Percentiles rank a stretch among this genome's conserved stretches.
Conservation (phyloP, 2,888 invertebrate genomes). For the Sclerodermus sp. region DNA sequence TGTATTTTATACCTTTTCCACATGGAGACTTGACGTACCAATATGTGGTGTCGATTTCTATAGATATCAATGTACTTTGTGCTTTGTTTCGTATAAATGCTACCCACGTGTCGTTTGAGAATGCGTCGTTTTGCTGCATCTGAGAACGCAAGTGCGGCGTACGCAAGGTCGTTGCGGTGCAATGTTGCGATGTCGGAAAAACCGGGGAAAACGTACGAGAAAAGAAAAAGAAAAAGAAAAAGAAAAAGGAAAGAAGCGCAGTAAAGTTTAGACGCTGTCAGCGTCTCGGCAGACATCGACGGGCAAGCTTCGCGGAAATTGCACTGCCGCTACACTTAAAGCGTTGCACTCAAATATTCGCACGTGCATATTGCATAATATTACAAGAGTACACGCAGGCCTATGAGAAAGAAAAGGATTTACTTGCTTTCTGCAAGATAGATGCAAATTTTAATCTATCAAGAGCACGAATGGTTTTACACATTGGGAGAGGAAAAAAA, state of each 20-base stretch:
- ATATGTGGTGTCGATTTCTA: conserved; percentile 27
- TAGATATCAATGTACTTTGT: neutral
- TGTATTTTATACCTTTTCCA: conserved; percentile 64
- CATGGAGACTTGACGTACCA: conserved; percentile 44
- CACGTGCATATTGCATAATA: conserved; percentile 10
- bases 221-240: too few relatives aligned
- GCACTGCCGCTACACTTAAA: neutral
- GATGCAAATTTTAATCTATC: too few relatives aligned
- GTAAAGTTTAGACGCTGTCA: too few relatives aligned
- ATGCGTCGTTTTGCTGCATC: conserved; percentile 25
- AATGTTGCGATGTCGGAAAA: neutral
- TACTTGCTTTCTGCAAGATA: too few relatives aligned
- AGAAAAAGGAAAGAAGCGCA: too few relatives aligned
- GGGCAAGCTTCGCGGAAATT: neutral
- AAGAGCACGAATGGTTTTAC: too few relatives aligned
- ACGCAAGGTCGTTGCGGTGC: neutral
- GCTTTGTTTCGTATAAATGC: too few relatives aligned
- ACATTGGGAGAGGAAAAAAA: too few relatives aligned
- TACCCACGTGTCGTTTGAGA: conserved; percentile 13
- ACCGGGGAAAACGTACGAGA: too few relatives aligned
- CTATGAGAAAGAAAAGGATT: too few relatives aligned
- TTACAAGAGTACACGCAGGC: neutral
- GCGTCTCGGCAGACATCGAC: too few relatives aligned
- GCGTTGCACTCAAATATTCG: neutral
- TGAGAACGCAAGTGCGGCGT: conserved; percentile 11